Evolutionary conservation across 2,888 invertebrate genomes (phyloP).

Genomic region (Mythimna ferrago): DNA sequence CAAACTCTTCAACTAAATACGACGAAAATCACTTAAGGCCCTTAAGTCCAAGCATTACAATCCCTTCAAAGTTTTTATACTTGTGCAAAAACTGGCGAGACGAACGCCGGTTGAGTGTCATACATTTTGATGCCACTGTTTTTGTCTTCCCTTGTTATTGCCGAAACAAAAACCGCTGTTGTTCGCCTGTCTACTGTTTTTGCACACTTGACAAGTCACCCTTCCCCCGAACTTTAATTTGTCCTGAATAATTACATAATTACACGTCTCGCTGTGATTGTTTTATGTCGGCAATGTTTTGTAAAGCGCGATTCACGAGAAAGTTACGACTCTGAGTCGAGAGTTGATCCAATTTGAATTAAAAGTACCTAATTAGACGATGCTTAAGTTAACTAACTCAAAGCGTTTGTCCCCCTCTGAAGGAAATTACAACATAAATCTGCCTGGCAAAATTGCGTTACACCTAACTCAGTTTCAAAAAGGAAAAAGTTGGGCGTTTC

Average conservation of each 20-base stretch:
- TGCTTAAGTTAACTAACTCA: conserved; percentile 72
- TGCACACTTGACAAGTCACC: conserved; percentile 85
- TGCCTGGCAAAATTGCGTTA: conserved; percentile 79
- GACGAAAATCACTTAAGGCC: conserved; percentile 77
- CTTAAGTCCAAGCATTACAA: conserved; percentile 74
- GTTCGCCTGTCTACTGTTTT: conserved; percentile 85
- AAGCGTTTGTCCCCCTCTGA: conserved; percentile 70
- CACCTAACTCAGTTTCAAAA: conserved; percentile 77
- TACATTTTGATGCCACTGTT: conserved; percentile 86
- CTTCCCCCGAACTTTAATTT: conserved; percentile 79
- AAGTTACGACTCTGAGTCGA: conserved; percentile 63
- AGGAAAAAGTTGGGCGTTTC: conserved; percentile 76
- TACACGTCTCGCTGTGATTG: conserved; percentile 76
- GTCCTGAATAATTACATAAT: conserved; percentile 86
- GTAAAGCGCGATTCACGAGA: conserved; percentile 61
- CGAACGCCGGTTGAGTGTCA: conserved; percentile 80
- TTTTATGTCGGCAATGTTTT: conserved; percentile 69
- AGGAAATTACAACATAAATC: conserved; percentile 83
- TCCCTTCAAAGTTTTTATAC: conserved; percentile 78
- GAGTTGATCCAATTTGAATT: conserved; percentile 73
- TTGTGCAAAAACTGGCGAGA: conserved; percentile 75
- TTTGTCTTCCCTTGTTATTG: conserved; percentile 81
- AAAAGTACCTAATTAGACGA: conserved; percentile 76
- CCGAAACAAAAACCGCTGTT: conserved; percentile 83
- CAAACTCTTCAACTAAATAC: conserved; percentile 80